Conservation (phyloP, 2,797 vertebrate genomes). For the Jordanella pulchra region DNA sequence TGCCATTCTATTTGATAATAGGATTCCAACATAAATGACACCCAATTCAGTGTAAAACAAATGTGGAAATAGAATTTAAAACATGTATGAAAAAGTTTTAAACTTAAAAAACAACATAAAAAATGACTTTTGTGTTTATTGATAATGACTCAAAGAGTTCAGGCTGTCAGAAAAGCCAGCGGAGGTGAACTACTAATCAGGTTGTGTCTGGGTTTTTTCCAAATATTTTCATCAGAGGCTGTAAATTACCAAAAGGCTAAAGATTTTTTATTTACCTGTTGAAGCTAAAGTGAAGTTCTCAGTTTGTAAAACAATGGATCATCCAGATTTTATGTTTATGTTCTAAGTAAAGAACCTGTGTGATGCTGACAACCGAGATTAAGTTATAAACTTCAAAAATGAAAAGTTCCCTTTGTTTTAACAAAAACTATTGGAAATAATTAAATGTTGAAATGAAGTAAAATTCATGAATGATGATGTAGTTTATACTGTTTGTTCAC, state of each 20-base stretch:
- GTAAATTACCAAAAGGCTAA: not conserved
- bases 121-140: not conserved
- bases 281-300: not conserved
- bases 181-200: constrained; percentile 2
- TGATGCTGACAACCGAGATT: not conserved
- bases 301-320: not conserved
- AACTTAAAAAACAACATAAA: too few species aligned
- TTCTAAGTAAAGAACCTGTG: not conserved
- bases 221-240: not conserved
- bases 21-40: not conserved
- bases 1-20: not conserved
- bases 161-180: constrained; percentile 2
- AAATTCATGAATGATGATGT: too few species aligned
- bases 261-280: constrained; percentile 3
- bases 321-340: not conserved
- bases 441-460: too few species aligned
- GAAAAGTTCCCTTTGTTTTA: not conserved
- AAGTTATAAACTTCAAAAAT: not conserved
- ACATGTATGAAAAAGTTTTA: not conserved
- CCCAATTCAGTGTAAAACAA: not conserved
- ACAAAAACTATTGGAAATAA: too few species aligned
- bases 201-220: not conserved
- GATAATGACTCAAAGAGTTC: not conserved
- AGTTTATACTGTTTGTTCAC: too few species aligned
- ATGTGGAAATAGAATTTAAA: not conserved